Percentiles rank a stretch among this genome's conserved stretches.
phyloP scores from a whole-genome alignment of 2,888 invertebrate genomes.

The Cephus pulcher region DNA sequence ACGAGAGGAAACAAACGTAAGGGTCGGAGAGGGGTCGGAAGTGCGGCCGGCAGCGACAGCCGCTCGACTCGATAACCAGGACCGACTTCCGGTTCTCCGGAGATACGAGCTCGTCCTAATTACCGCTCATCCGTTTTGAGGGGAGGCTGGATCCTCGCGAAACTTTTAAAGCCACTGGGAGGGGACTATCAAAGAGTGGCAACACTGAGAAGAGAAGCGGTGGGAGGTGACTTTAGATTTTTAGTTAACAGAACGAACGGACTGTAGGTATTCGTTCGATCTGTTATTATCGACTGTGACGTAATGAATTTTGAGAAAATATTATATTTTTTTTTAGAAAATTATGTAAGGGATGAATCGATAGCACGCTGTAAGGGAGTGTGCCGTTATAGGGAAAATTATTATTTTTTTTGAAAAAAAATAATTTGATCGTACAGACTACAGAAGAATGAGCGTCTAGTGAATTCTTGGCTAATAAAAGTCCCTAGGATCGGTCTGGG shows the following conservation, averaged over 20 bases:
- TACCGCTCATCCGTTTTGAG: slow-evolving; percentile 41
- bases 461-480: background rate
- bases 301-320: background rate
- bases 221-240: background rate
- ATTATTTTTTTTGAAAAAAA: background rate
- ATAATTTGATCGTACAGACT: background rate
- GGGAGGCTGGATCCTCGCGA: slow-evolving; percentile 25
- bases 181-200: slow-evolving; percentile 34
- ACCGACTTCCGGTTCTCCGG: slow-evolving; percentile 42
- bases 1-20: background rate
- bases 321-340: background rate
- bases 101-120: slow-evolving; percentile 45
- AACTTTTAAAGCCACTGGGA: slow-evolving; percentile 33
- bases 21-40: slow-evolving; percentile 32
- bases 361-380: too few relatives aligned
- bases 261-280: background rate
- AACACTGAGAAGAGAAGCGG: background rate
- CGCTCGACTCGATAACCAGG: slow-evolving; percentile 41
- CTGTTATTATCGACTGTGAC: background rate
- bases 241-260: background rate
- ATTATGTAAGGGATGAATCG: background rate
- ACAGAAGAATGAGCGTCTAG: background rate
- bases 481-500: background rate
- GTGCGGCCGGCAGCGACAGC: slow-evolving; percentile 31
- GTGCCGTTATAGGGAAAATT: background rate